phyloP scores from a whole-genome alignment of 2,888 invertebrate species.

The Leucophora obtusa region DNA sequence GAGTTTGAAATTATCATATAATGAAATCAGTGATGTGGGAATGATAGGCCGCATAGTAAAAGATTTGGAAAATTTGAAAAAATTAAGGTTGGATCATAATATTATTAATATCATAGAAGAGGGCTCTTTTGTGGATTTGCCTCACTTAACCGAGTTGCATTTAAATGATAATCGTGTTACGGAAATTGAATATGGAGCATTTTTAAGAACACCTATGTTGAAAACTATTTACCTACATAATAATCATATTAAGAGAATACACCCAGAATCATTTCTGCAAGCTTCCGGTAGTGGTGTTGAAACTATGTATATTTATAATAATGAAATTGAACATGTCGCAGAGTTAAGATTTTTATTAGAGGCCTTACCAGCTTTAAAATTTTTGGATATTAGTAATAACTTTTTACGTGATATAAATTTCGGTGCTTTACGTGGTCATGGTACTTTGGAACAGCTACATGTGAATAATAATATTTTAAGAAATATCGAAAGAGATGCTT shows the following conservation, averaged over 20 bases:
- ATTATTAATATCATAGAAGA: constrained; percentile 85
- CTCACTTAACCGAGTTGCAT: constrained; percentile 83
- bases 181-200: constrained; percentile 88
- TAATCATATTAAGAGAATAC: constrained; percentile 87
- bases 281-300: constrained; percentile 87
- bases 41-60: constrained; percentile 88
- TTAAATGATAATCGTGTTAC: constrained; percentile 86
- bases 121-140: constrained; percentile 88
- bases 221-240: constrained; percentile 87
- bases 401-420: constrained; percentile 87
- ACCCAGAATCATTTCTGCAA: constrained; percentile 89
- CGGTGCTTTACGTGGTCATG: constrained; percentile 88
- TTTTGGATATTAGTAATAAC: constrained; percentile 89
- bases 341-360: constrained; percentile 87
- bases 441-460: constrained; percentile 88
- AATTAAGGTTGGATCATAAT: constrained; percentile 86
- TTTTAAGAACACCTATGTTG: constrained; percentile 87
- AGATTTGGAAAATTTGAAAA: constrained; percentile 86
- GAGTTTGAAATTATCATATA: constrained; percentile 85
- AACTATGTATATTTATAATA: constrained; percentile 87
- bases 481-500: constrained; percentile 87
- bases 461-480: constrained; percentile 88
- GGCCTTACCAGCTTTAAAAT: constrained; percentile 86
- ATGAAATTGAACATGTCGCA: constrained; percentile 86
- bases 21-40: constrained; percentile 87